phyloP scores from a whole-genome alignment of 2,888 invertebrate genomes.

The Pycnomerus fuliginosus region DNA sequence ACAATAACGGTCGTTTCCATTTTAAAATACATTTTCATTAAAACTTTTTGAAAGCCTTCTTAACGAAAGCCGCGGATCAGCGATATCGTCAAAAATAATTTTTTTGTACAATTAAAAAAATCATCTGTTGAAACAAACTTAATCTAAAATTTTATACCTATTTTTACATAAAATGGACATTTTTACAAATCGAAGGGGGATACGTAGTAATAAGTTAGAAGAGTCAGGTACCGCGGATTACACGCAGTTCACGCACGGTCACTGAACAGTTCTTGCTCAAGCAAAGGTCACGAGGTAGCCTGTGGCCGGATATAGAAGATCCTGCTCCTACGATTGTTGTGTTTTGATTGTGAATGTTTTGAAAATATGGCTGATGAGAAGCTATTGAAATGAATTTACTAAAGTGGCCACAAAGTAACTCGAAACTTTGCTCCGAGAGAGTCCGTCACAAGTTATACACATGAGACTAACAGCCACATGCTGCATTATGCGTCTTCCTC shows the following conservation, averaged over 20 bases:
- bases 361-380: slow-evolving; percentile 27
- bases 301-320: slow-evolving; percentile 36
- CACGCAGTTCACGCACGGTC: slow-evolving; percentile 42
- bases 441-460: slow-evolving; percentile 43
- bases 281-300: slow-evolving; percentile 45
- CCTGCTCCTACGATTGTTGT: slow-evolving; percentile 17
- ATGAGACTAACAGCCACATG: slow-evolving; percentile 38
- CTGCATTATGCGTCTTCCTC: slow-evolving; percentile 54
- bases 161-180: slow-evolving; percentile 57
- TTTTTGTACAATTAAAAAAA: slow-evolving; percentile 41
- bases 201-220: slow-evolving; percentile 52
- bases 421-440: slow-evolving; percentile 46
- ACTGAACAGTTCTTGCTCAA: slow-evolving; percentile 38
- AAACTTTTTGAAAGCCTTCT: slow-evolving; percentile 17
- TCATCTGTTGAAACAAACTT: slow-evolving; percentile 48
- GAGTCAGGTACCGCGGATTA: slow-evolving; percentile 47
- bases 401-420: slow-evolving; percentile 46
- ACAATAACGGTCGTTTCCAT: slow-evolving; percentile 35
- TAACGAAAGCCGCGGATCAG: slow-evolving; percentile 28
- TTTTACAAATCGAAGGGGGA: slow-evolving; percentile 54
- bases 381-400: slow-evolving; percentile 23
- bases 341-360: slow-evolving; percentile 16
- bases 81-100: slow-evolving; percentile 30
- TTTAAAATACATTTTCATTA: slow-evolving; percentile 21
- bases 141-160: slow-evolving; percentile 54